phyloP scores from a whole-genome alignment of 2,888 invertebrate genomes.

The Hyposoter dolosus region DNA sequence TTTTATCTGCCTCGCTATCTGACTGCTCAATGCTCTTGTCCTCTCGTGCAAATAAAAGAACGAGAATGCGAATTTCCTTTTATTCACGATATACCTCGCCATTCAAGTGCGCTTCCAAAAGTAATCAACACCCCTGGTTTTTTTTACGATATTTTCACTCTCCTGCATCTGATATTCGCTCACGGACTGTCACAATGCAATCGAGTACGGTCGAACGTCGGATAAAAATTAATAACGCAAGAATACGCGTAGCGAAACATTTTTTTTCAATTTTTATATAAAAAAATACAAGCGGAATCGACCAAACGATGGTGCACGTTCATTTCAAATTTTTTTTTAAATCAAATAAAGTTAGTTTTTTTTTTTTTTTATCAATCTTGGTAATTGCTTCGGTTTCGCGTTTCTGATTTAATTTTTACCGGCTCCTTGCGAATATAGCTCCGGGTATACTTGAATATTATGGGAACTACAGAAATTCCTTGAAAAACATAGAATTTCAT shows the following conservation, averaged over 20 bases:
- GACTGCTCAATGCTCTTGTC: constrained; percentile 30
- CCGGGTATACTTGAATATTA: neutral
- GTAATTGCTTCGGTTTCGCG: no score
- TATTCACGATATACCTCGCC: constrained; percentile 26
- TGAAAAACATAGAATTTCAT: neutral
- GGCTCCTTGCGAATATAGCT: neutral
- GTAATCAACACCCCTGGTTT: constrained; percentile 28
- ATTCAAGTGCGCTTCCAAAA: constrained; percentile 21
- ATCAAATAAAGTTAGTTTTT: no score
- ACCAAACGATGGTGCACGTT: neutral
- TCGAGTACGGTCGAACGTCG: neutral
- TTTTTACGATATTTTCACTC: neutral
- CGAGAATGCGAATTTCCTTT: constrained; percentile 2
- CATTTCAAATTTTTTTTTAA: no score
- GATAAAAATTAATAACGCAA: neutral
- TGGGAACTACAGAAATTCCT: neutral
- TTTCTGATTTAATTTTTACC: neutral
- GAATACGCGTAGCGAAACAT: neutral
- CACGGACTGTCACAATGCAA: neutral
- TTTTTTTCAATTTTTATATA: neutral
- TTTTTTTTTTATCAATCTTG: no score
- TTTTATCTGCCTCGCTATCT: constrained; percentile 22
- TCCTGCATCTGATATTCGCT: neutral
- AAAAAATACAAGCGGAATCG: neutral
- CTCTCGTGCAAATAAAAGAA: constrained; percentile 36